Evolutionary conservation across 1,140 invertebrate genomes (phyloP).

Genomic region (Brachionus rubens): DNA sequence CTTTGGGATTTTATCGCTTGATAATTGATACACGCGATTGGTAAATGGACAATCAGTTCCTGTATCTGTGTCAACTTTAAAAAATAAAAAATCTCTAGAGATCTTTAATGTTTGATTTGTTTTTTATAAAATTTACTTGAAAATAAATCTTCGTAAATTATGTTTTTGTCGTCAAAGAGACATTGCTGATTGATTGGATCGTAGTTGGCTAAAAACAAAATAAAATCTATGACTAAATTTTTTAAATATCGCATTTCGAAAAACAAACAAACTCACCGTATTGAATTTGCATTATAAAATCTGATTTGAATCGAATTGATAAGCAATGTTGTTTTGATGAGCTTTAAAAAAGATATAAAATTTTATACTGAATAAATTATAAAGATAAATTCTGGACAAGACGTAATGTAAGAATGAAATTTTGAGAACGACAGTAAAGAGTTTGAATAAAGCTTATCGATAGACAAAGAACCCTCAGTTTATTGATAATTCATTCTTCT

Average conservation of each 20-base stretch:
- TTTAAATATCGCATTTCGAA: too few species aligned
- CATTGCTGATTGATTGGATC: conserved; percentile 4
- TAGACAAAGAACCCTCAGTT: too few species aligned
- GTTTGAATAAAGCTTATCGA: too few species aligned
- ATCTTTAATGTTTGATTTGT: neutral
- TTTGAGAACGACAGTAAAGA: too few species aligned
- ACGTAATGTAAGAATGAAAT: too few species aligned
- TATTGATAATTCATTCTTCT: too few species aligned
- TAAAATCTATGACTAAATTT: too few species aligned
- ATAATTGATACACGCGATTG: conserved; percentile 11
- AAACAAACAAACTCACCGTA: neutral
- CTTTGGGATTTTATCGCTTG: neutral
- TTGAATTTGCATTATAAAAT: conserved; percentile 28
- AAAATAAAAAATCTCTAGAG: neutral
- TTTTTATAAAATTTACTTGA: conserved; percentile 7
- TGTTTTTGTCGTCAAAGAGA: neutral
- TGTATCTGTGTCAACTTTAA: neutral
- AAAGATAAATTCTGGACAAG: too few species aligned
- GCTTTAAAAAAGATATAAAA: neutral
- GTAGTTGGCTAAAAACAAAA: neutral
- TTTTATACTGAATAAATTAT: neutral
- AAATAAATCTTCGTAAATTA: conserved; percentile 18
- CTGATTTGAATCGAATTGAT: conserved; percentile 11
- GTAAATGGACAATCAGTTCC: conserved; percentile 18
- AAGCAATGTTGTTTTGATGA: conserved; percentile 2